Conservation (phyloP, 92 coral and sea anemone genomes). For the Actinernus sp. region DNA sequence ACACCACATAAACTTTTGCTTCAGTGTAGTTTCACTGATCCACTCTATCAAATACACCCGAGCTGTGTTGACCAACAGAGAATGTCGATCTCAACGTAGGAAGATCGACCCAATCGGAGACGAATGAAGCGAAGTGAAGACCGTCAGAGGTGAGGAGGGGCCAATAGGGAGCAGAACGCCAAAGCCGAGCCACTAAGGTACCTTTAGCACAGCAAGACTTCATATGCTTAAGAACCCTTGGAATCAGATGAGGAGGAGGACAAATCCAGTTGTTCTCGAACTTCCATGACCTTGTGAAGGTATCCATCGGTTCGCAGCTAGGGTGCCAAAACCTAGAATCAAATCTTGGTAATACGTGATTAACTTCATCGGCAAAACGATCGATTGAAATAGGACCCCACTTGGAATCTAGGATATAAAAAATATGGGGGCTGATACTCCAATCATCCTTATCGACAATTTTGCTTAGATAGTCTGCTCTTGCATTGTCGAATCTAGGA, state of each 20-base stretch:
- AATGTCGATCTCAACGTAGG: too few relatives aligned
- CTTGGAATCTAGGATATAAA: conserved; percentile 3
- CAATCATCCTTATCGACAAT: conserved; percentile 15
- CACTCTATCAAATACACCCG: too few relatives aligned
- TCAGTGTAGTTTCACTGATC: too few relatives aligned
- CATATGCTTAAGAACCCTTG: conserved; percentile 23
- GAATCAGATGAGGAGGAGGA: conserved; percentile 35
- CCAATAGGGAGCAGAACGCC: conserved; percentile 6
- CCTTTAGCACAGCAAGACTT: conserved; percentile 12
- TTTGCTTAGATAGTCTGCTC: conserved; percentile 32
- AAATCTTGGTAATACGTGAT: conserved; percentile 24
- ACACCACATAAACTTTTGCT: too few relatives aligned
- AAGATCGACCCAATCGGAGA: background rate
- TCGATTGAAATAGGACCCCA: conserved; percentile 32
- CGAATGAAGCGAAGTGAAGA: background rate
- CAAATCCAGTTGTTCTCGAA: conserved; percentile 41
- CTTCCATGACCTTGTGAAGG: conserved; percentile 28
- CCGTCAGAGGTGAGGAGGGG: conserved; percentile 1
- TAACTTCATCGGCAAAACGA: conserved; percentile 27
- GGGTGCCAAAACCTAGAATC: conserved; percentile 47
- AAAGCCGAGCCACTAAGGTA: conserved; percentile 3
- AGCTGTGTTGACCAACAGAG: too few relatives aligned
- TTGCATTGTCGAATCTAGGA: conserved; percentile 2
- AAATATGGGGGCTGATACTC: conserved; percentile 8
- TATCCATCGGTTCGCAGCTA: conserved; percentile 29